These are phyloP conservation scores for Sycophila sp. DNA, from an alignment of 1,140 invertebrate species.

Conservation along the genomic window DNA sequence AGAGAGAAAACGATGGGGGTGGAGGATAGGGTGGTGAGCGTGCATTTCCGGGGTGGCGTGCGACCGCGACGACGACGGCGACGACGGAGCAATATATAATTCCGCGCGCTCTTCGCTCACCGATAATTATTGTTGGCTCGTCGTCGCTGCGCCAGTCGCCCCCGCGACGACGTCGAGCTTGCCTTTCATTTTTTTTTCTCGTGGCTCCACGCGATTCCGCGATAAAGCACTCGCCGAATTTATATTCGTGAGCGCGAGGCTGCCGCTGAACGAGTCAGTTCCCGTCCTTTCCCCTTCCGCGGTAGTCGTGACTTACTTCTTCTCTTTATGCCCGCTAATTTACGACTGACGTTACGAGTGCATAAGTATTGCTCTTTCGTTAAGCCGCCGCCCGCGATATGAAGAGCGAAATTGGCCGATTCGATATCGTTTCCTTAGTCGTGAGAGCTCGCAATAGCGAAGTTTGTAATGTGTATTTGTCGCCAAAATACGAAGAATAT, in stretches of 20 bases:
- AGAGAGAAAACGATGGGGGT: not conserved
- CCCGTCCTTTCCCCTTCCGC: not conserved
- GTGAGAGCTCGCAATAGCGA: too few species aligned
- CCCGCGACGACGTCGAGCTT: conserved; percentile 52
- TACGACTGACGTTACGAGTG: not conserved
- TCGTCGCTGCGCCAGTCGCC: conserved; percentile 49
- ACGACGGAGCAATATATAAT: conserved; percentile 61
- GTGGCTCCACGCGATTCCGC: conserved; percentile 60
- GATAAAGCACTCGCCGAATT: conserved; percentile 55
- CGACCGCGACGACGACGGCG: conserved; percentile 45
- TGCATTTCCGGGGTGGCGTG: conserved; percentile 57
- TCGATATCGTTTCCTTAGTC: too few species aligned
- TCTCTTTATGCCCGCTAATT: conserved; percentile 13
- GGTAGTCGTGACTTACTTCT: too few species aligned
- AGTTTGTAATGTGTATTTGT: too few species aligned
- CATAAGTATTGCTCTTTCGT: not conserved
- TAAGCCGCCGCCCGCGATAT: not conserved
- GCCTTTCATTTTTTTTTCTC: conserved; percentile 48
- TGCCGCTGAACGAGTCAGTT: too few species aligned
- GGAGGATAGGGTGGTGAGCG: conserved; percentile 29
- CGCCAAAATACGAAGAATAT: too few species aligned
- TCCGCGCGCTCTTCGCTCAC: conserved; percentile 54
- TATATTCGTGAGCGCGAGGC: conserved; percentile 25
- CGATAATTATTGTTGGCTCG: conserved; percentile 66
- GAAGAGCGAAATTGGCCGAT: not conserved